These are phyloP conservation scores for Silurus glanis DNA, from an alignment of 2,113 vertebrate species.

Conservation along the genomic window DNA sequence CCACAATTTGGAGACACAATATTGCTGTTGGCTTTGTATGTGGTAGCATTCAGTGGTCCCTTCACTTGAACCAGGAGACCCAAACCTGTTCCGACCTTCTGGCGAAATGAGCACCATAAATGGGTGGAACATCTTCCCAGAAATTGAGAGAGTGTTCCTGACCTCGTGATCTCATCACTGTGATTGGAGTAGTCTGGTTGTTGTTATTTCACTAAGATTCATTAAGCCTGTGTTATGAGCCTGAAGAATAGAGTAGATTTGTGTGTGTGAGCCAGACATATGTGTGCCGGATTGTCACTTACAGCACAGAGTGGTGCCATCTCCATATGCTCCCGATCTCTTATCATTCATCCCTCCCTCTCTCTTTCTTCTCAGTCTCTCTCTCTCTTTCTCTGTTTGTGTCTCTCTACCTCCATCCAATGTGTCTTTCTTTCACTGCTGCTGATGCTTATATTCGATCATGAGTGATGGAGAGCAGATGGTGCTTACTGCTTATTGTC, in stretches of 20 bases:
- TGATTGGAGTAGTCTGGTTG: not conserved
- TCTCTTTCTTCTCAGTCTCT: not conserved
- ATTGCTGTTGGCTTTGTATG: no score
- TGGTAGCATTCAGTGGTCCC: no score
- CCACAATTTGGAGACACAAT: no score
- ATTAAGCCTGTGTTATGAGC: not conserved
- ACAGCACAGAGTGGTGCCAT: conserved; percentile 10
- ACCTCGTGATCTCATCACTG: not conserved
- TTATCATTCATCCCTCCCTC: conserved; percentile 5
- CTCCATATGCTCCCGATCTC: conserved; percentile 26
- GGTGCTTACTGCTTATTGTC: not conserved
- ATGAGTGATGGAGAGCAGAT: conserved; percentile 26
- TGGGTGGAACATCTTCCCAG: no score
- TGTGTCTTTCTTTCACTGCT: not conserved
- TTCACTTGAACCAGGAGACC: no score
- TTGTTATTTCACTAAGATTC: not conserved
- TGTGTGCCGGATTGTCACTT: conserved; percentile 1
- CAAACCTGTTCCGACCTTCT: no score
- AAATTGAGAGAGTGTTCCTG: not conserved
- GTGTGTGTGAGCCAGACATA: not conserved
- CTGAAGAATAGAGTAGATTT: not conserved
- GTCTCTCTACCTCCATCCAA: not conserved
- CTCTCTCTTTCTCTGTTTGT: not conserved
- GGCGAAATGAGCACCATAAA: no score
- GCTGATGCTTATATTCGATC: conserved; percentile 1